phyloP scores from a whole-genome alignment of 2,797 vertebrate genomes.

The Aplochiton taeniatus region DNA sequence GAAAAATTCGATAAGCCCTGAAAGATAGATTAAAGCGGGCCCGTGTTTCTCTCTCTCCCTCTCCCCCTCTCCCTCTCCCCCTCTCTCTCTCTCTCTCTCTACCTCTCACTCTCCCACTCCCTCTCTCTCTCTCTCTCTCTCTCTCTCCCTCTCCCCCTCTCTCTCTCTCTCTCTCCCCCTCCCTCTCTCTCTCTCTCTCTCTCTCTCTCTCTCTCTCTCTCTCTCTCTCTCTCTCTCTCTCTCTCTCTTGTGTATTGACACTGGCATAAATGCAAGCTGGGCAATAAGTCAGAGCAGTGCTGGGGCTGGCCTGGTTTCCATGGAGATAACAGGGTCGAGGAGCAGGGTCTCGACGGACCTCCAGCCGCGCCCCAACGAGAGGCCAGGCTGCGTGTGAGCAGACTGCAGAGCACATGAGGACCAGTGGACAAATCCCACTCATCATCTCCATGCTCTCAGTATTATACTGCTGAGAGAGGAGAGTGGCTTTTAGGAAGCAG shows the following conservation, averaged over 20 bases:
- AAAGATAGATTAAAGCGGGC: slow-evolving; percentile 41
- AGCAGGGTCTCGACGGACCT: slow-evolving; percentile 1
- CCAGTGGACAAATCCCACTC: no score
- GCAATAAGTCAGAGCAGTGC: slow-evolving; percentile 61
- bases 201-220: slow-evolving; percentile 32
- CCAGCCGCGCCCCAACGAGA: background rate
- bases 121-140: slow-evolving; percentile 32
- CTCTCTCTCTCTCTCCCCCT: slow-evolving; percentile 2
- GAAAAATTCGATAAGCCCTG: slow-evolving; percentile 45
- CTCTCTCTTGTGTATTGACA: slow-evolving; percentile 47
- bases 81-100: background rate
- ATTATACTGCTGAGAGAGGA: no score
- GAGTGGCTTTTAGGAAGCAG: no score
- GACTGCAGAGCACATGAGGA: background rate
- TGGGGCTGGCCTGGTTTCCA: slow-evolving; percentile 43
- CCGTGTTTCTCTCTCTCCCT: slow-evolving; percentile 19
- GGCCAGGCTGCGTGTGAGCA: background rate
- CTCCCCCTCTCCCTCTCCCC: slow-evolving; percentile 6
- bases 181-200: slow-evolving; percentile 27
- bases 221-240: slow-evolving; percentile 34
- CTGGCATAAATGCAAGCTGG: slow-evolving; percentile 59
- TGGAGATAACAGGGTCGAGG: slow-evolving; percentile 32
- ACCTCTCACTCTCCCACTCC: slow-evolving; percentile 26
- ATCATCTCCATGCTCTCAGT: no score
- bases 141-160: slow-evolving; percentile 34